Evolutionary conservation across 2,797 vertebrate species (phyloP).

Genomic region (Valencia hispanica): DNA sequence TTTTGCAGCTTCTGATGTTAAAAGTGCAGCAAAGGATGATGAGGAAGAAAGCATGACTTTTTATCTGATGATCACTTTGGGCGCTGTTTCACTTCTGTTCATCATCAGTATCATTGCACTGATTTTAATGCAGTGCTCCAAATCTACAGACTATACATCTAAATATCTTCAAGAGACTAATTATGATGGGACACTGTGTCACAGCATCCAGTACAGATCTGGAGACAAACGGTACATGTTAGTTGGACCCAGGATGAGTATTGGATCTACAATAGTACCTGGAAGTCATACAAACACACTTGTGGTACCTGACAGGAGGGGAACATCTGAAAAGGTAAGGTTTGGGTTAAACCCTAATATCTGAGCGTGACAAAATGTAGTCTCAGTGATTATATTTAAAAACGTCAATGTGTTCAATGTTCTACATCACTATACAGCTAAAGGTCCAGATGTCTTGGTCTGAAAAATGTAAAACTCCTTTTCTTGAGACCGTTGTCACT

Average conservation of each 20-base stretch:
- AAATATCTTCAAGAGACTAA: slow-evolving; percentile 13
- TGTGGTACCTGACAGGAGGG: not conserved
- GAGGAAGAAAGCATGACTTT: not conserved
- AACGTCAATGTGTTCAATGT: not conserved
- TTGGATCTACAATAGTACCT: not conserved
- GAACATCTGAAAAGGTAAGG: slow-evolving; percentile 54
- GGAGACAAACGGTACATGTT: not conserved
- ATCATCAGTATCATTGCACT: slow-evolving; percentile 47
- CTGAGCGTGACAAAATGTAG: not conserved
- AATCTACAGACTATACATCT: slow-evolving; percentile 45
- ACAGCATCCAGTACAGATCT: slow-evolving; percentile 5
- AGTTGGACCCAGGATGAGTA: not conserved
- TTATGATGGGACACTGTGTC: slow-evolving; percentile 5
- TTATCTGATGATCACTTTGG: slow-evolving; percentile 34
- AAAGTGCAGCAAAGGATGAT: not conserved
- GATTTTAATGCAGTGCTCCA: slow-evolving; percentile 60
- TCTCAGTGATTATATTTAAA: not conserved
- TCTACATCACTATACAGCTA: not conserved
- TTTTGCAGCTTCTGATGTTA: slow-evolving; percentile 1
- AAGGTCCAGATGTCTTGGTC: not conserved
- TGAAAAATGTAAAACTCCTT: not conserved
- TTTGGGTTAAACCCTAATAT: not conserved
- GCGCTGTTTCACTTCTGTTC: slow-evolving; percentile 51
- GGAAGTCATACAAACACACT: not conserved
- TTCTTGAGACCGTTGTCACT: not conserved